Evolutionary conservation across 2,797 vertebrate species (phyloP).

Genomic region (Columba guinea): DNA sequence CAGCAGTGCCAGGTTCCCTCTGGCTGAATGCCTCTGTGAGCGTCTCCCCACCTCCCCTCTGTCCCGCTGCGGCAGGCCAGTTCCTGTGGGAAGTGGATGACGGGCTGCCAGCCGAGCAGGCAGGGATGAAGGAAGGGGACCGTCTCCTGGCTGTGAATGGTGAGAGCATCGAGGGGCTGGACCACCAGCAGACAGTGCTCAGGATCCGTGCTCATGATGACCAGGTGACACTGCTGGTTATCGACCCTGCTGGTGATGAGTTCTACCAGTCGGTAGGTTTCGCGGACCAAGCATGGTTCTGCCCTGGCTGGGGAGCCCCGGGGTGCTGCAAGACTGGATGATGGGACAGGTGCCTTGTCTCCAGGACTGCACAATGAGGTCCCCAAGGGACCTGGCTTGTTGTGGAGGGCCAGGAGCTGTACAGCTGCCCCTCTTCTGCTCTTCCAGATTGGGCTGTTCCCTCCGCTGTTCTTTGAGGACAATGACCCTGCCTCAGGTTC

Average conservation of each 20-base stretch:
- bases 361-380: not conserved
- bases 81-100: conserved; percentile 89
- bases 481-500: not conserved
- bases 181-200: conserved; percentile 86
- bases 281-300: not conserved
- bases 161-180: conserved; percentile 81
- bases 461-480: conserved; percentile 73
- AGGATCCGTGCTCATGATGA: conserved; percentile 80
- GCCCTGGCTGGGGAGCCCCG: not conserved
- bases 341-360: not conserved
- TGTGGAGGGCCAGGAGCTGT: accelerated
- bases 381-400: not conserved
- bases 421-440: not conserved
- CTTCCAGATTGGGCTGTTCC: conserved; percentile 77
- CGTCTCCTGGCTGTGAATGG: conserved; percentile 90
- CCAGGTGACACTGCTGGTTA: conserved; percentile 79
- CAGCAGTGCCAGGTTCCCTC: not conserved
- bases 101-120: conserved; percentile 85
- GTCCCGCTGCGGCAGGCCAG: conserved; percentile 75
- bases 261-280: conserved; percentile 84
- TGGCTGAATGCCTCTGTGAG: not conserved
- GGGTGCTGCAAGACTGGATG: not conserved
- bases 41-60: not conserved
- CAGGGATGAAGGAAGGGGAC: conserved; percentile 90
- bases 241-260: conserved; percentile 79